A percentile compares a stretch with the other conserved stretches of the same genome.
These are phyloP conservation scores for Drosophila borborema DNA, from an alignment of 2,888 invertebrate genomes.

Conservation along the genomic window DNA sequence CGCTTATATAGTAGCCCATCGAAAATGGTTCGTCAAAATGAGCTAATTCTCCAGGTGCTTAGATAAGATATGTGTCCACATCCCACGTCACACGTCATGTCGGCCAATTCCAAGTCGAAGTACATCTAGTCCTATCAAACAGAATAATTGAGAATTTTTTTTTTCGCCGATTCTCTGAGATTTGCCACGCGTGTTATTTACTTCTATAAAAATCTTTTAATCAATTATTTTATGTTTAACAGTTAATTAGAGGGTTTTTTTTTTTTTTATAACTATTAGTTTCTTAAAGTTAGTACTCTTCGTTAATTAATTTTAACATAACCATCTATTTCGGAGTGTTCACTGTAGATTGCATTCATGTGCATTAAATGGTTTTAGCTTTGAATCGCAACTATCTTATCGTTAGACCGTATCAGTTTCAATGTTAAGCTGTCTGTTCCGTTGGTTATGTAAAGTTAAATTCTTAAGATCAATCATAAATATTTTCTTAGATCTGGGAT, in stretches of 20 bases:
- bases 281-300: neutral
- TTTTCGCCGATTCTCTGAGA: neutral
- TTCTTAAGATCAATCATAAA: conserved; percentile 2
- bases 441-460: neutral
- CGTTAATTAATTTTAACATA: conserved; percentile 8
- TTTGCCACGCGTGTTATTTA: conserved; percentile 12
- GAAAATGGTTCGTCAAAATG: conserved; percentile 11
- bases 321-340: neutral
- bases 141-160: neutral
- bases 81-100: conserved; percentile 28
- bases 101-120: conserved; percentile 13
- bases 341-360: conserved; percentile 4
- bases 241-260: neutral
- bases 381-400: conserved; percentile 26
- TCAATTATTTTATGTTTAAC: conserved; percentile 2
- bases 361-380: conserved; percentile 14
- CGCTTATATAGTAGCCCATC: conserved; percentile 53
- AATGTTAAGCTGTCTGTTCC: conserved; percentile 22
- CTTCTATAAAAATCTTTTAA: neutral
- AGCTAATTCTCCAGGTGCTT: conserved; percentile 26
- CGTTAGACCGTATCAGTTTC: conserved; percentile 24
- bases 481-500: neutral
- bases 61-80: conserved; percentile 55
- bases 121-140: conserved; percentile 27
- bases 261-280: neutral